Evolutionary conservation across 2,888 invertebrate species (phyloP).

Genomic region (Salpingus planirostris): DNA sequence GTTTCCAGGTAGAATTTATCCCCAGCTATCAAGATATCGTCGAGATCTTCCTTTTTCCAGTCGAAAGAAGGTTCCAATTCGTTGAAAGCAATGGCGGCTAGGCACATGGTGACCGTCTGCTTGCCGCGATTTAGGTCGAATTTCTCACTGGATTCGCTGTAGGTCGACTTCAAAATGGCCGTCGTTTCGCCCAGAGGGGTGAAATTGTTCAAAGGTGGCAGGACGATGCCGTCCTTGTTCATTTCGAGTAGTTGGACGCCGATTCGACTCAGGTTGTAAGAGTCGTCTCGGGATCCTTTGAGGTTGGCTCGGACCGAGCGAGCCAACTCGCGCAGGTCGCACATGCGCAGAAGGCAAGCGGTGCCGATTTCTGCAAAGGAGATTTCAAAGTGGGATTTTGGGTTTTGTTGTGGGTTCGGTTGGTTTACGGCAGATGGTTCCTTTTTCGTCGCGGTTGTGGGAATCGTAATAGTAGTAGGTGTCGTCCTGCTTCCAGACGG

Average conservation of each 20-base stretch:
- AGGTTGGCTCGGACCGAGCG: slow-evolving; percentile 35
- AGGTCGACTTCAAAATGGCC: slow-evolving; percentile 36
- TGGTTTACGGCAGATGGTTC: slow-evolving; percentile 30
- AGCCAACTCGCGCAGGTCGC: slow-evolving; percentile 31
- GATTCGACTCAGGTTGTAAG: slow-evolving; percentile 34
- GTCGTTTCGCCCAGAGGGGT: slow-evolving; percentile 32
- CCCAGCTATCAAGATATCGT: slow-evolving; percentile 34
- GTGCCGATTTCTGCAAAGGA: slow-evolving; percentile 31
- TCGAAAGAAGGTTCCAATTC: slow-evolving; percentile 26
- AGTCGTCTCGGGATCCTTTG: slow-evolving; percentile 25
- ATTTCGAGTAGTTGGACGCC: slow-evolving; percentile 24
- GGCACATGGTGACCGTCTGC: slow-evolving; percentile 36
- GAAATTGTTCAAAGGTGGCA: slow-evolving; percentile 41
- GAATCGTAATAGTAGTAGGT: slow-evolving; percentile 51
- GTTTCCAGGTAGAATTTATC: slow-evolving; percentile 30
- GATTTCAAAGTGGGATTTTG: not conserved
- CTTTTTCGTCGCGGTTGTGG: slow-evolving; percentile 49
- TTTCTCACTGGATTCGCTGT: slow-evolving; percentile 24
- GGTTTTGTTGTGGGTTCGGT: too few relatives aligned
- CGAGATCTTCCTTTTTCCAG: slow-evolving; percentile 33
- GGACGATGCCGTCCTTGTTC: slow-evolving; percentile 28
- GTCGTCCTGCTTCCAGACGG: slow-evolving; percentile 47
- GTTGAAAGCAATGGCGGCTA: slow-evolving; percentile 33
- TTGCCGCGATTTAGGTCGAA: slow-evolving; percentile 30
- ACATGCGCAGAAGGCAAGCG: slow-evolving; percentile 39